phyloP scores from a whole-genome alignment of 2,113 vertebrate genomes.

The Erpornis zantholeuca region DNA sequence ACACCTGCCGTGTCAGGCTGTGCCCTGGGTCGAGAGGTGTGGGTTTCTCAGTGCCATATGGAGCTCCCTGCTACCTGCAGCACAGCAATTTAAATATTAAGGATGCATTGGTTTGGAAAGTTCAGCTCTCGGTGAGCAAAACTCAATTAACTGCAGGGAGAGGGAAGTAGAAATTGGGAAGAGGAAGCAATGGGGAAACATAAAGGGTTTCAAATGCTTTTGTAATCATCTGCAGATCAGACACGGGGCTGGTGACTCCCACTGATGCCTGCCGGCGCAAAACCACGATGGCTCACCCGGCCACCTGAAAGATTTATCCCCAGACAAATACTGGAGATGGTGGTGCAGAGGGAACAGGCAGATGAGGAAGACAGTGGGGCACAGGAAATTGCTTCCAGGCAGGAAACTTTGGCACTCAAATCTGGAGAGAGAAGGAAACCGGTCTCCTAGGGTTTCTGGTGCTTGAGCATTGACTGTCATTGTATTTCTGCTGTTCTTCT shows the following conservation, averaged over 20 bases:
- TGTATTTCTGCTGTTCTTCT: not conserved
- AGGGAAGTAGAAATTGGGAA: not conserved
- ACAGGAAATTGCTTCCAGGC: not conserved
- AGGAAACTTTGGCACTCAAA: not conserved
- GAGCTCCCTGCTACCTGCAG: not conserved
- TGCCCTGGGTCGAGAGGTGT: not conserved
- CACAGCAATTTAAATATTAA: not conserved
- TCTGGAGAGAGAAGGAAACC: not conserved
- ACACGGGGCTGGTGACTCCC: not conserved
- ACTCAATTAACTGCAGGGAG: not conserved
- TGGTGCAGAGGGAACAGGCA: not conserved
- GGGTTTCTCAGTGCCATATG: accelerated
- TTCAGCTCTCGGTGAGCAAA: not conserved
- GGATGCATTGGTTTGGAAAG: not conserved
- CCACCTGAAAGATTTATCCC: not conserved
- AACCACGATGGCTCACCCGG: accelerated
- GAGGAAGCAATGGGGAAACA: not conserved
- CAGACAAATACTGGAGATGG: not conserved
- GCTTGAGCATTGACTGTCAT: accelerated
- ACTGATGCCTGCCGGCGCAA: not conserved
- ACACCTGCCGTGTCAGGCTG: not conserved
- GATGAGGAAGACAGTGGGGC: not conserved
- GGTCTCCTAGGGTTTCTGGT: not conserved
- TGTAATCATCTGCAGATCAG: not conserved
- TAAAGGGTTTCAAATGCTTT: not conserved